These are phyloP conservation scores for Craterocephalus amniculus DNA, from an alignment of 2,797 vertebrate species.

Conservation along the genomic window DNA sequence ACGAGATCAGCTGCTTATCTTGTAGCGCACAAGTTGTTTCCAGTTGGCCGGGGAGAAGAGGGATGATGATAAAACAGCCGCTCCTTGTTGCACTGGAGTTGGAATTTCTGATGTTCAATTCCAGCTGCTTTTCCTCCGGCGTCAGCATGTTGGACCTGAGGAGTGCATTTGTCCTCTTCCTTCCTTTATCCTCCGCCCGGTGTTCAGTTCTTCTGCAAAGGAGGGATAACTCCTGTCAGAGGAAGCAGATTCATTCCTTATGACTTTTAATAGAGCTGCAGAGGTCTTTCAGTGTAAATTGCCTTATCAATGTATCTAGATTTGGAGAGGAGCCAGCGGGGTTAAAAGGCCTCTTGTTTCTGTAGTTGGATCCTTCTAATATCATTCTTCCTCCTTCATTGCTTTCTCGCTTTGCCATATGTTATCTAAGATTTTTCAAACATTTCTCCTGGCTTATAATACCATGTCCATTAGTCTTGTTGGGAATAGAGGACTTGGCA, in stretches of 20 bases:
- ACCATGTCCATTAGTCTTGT: conserved; percentile 45
- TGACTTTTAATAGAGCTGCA: conserved; percentile 60
- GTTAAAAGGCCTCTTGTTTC: conserved; percentile 69
- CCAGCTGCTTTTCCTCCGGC: conserved; percentile 70
- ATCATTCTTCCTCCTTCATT: conserved; percentile 62
- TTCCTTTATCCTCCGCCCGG: conserved; percentile 49
- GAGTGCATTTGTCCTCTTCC: conserved; percentile 77
- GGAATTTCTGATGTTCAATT: conserved; percentile 72
- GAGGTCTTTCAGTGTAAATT: conserved; percentile 74
- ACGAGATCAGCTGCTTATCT: conserved; percentile 47
- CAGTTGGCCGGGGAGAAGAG: conserved; percentile 19
- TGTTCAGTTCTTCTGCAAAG: conserved; percentile 45
- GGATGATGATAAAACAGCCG: conserved; percentile 26
- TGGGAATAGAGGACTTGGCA: conserved; percentile 50
- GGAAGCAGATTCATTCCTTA: conserved; percentile 65
- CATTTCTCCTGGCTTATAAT: conserved; percentile 54
- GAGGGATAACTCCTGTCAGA: conserved; percentile 61
- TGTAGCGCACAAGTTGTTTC: conserved; percentile 19
- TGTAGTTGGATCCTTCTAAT: conserved; percentile 49
- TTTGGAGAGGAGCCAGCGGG: conserved; percentile 67
- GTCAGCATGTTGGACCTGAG: conserved; percentile 62
- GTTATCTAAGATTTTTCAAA: conserved; percentile 57
- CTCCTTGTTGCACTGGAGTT: conserved; percentile 57
- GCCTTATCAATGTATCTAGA: conserved; percentile 77
- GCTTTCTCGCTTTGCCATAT: conserved; percentile 65